Evolutionary conservation across 2,797 vertebrate species (phyloP), one percentile per base, ranked within the genome.

Genomic region (Rhinoraja longicauda): DNA sequence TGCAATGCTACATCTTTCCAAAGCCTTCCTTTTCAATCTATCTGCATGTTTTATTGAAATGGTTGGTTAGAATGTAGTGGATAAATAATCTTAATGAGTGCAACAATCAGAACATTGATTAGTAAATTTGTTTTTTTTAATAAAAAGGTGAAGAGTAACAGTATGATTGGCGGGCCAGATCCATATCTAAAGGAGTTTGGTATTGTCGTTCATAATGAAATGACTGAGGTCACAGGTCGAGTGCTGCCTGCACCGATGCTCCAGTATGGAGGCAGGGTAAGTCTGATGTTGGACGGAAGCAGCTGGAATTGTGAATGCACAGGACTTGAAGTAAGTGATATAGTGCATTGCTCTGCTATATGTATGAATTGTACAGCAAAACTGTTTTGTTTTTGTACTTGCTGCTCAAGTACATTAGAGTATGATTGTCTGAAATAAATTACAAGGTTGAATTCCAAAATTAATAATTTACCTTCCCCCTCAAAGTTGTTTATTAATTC

Each of bases 231-330:
- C 94, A 99, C 98, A 0, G 99, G 99, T 84, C 97, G 99, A 94
- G 99, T 99, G 93, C 97, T 99, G 95, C 99, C 99, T 94, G 99
- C 98, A 19, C 99, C 99, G 90, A 99, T 99, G 99, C 97, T 99
- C 93, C 99, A 99, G 93, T 99, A 99, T 57, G 99, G 99, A 96
- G 99, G 99, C 96, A 97, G 98, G 95, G 98, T 99, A 96, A 98
- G 98, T 95, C 96, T 96, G 0, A 0, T 79, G 24, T 79, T 93
- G 90, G 90, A 92, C 90, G 90, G 90, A 92, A 92, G 90, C 90
- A 92, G 90, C 90, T 92, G 90, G 90, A 92, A 92, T 92, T 92
- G 90, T 92, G 90, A 92, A 92, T 92, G 90, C 90, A 92, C 90
- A 92, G 90, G 90, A 92, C 90, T 92, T 73, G 90, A 92, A 92